A percentile compares a stretch with the other conserved stretches of the same genome.
These are phyloP conservation scores for Ancistrus triradiatus DNA, from an alignment of 2,113 vertebrate genomes.

Conservation along the genomic window DNA sequence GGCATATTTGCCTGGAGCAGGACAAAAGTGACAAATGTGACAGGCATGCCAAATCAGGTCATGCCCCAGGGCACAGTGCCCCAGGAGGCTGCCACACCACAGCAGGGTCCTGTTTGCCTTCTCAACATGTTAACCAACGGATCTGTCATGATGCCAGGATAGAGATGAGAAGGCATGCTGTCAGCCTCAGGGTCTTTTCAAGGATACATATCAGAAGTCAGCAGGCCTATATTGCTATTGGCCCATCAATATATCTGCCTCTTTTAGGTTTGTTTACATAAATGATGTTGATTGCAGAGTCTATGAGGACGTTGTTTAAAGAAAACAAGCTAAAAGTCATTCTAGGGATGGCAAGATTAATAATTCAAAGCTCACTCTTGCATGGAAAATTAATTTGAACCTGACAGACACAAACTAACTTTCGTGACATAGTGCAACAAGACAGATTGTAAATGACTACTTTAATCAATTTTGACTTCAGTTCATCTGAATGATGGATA, in stretches of 20 bases:
- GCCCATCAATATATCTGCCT: slow-evolving; percentile 1
- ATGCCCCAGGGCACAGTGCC: slow-evolving; percentile 21
- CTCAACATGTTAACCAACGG: slow-evolving; percentile 5
- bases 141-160: neutral
- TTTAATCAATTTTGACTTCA: neutral
- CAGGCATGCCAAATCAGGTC: slow-evolving; percentile 29
- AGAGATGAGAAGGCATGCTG: neutral
- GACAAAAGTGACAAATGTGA: slow-evolving; percentile 35
- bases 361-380: no score
- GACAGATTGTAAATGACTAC: slow-evolving; percentile 18
- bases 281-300: neutral
- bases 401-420: slow-evolving; percentile 18
- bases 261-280: neutral
- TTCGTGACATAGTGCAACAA: slow-evolving; percentile 13
- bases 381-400: no score
- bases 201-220: neutral
- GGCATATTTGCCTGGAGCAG: neutral
- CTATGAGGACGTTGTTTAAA: slow-evolving; percentile 32
- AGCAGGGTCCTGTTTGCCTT: slow-evolving; percentile 4
- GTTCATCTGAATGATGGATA: neutral
- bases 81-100: neutral
- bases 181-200: neutral
- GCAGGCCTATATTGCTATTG: neutral
- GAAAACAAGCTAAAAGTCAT: slow-evolving; percentile 29
- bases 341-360: no score